These are phyloP conservation scores for Siniperca obscura DNA, from an alignment of 2,797 vertebrate species.

Conservation along the genomic window DNA sequence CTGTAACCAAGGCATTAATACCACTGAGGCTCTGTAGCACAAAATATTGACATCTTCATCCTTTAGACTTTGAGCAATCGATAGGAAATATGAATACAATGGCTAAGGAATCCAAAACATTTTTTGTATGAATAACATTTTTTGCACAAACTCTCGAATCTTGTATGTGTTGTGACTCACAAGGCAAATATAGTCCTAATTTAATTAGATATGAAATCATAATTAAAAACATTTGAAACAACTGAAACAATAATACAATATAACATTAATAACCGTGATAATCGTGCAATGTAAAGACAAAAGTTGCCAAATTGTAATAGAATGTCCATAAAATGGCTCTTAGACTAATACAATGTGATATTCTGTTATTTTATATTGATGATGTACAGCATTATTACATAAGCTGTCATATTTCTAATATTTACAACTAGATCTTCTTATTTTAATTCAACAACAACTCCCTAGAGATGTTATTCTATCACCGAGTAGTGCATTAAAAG, in stretches of 20 bases:
- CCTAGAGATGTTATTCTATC: constrained; percentile 20
- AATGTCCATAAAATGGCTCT: not conserved
- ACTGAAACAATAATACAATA: not conserved
- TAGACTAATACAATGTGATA: not conserved
- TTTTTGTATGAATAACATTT: not conserved
- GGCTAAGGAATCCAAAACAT: not conserved
- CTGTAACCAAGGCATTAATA: constrained; percentile 54
- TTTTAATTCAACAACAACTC: constrained; percentile 13
- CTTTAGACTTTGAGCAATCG: constrained; percentile 4
- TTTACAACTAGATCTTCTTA: constrained; percentile 5
- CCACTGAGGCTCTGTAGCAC: constrained; percentile 19
- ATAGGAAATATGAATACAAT: constrained; percentile 30
- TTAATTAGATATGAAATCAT: not conserved
- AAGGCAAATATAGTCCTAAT: not conserved
- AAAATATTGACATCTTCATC: constrained; percentile 59
- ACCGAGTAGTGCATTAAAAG: not conserved
- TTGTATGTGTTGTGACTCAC: not conserved
- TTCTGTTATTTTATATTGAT: not conserved
- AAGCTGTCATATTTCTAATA: not conserved
- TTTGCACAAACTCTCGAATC: not conserved
- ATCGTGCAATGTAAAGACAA: not conserved
- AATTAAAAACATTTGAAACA: not conserved
- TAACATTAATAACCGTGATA: not conserved
- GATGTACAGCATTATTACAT: not conserved
- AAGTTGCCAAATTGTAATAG: not conserved